These are phyloP conservation scores for Artibeus lituratus DNA, from an alignment of 2,797 vertebrate species.

Conservation along the genomic window DNA sequence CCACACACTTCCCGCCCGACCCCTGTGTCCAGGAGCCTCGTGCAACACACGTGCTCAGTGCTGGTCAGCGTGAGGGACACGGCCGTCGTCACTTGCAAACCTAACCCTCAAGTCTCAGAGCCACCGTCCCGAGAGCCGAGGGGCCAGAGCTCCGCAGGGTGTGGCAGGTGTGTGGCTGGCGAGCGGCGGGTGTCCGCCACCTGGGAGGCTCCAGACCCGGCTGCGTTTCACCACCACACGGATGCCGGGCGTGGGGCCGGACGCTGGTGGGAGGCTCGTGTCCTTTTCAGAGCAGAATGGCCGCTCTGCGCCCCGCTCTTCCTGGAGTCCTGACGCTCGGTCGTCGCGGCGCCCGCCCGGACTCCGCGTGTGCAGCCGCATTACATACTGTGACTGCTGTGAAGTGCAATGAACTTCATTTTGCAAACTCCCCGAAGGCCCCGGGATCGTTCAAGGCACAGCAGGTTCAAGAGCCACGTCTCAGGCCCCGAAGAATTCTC, in stretches of 20 bases:
- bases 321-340: not conserved
- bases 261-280: fast-evolving
- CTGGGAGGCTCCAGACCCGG: not conserved
- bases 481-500: not conserved
- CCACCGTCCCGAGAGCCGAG: fast-evolving
- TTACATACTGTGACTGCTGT: not conserved
- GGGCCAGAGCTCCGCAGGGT: not conserved
- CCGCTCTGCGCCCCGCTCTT: not conserved
- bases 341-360: not conserved
- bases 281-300: not conserved
- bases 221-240: fast-evolving
- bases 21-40: not conserved
- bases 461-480: not conserved
- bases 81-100: fast-evolving
- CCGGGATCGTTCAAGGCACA: not conserved
- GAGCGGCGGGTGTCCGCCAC: not conserved
- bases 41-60: fast-evolving
- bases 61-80: fast-evolving
- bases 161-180: fast-evolving
- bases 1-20: fast-evolving
- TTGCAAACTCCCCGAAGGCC: conserved; percentile 41
- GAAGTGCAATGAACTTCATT: conserved; percentile 60
- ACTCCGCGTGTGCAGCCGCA: not conserved
- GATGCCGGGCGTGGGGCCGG: too few relatives aligned
- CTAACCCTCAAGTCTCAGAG: not conserved